Base-by-base conservation (phyloP, 2,113 vertebrate species). In the Pardalotus punctatus region DNA sequence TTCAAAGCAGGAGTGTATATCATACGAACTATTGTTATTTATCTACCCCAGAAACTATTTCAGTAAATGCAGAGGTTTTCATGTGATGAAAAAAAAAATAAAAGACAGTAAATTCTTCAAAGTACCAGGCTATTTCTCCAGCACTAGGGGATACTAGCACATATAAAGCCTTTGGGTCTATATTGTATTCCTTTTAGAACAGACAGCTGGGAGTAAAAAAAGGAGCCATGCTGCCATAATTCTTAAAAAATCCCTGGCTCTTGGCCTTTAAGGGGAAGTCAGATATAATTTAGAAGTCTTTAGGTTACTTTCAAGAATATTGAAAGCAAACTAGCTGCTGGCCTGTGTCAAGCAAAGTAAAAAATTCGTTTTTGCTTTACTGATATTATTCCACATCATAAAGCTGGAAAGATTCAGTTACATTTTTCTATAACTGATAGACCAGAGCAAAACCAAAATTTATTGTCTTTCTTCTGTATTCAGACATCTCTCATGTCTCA, bases 31-130 rank as follows among this genome's bases (percentile, higher is more conserved):
- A 28, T 27, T 81, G 36, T 31, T 86, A 56, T 92, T 96, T 86
- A 90, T 65, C 15, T 53, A 57, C 19, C 36, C 88, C 92, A 96
- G 74, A 96, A 72, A 88, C 65, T 71, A 88, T 88, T 96, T 83
- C 78, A 45, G 33, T 90, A 88, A 91, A 60, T 31, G 33, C 9
- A 72, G 48, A 90, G 5, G 24, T 62, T 91, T 87, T 70, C 43
- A 17, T 61, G 21, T 31, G 40, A 84, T 81, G 31, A 43, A 88
- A 85, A 42, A 73, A 71, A 73, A 71, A 61, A 31, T 6, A 51
- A 54, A 58, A 43, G 5, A 27, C 9, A 25, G 22, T 36, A 92
- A 82, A 16, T 67, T 57, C 76, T 74, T 76, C 71, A 85, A 72
- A 42, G 11, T 72, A 62, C 71, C 11, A 42, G 42, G 13, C 25